Base-by-base conservation (phyloP, 2,113 vertebrate genomes). In the Amazona guildingii region DNA sequence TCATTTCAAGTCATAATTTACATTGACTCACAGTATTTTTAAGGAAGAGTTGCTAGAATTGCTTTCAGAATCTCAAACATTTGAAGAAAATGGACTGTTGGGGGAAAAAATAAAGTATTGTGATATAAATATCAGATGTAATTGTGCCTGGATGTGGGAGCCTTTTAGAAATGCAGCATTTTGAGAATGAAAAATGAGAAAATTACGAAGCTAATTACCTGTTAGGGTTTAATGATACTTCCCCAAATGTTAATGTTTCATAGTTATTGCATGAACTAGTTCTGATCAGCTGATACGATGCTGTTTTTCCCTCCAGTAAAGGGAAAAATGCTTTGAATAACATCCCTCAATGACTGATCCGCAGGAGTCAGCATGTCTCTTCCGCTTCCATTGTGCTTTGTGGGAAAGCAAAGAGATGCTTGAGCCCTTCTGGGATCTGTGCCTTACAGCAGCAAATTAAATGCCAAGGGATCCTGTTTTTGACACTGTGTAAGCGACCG, bases 251-350 rank as follows among this genome's bases (percentile, higher is more conserved):
- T 74, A 91, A 43, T 74, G 59, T 82, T 86, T 93, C 83, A 69
- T 69, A 49, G 37, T 66, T 84, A 33, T 35, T 66, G 43, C n/a
- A 29, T 49, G 37, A 93, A 41, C 86, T 79, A 66, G 74, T 64
- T 92, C 63, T 86, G 91, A 89, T 94, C 81, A 75, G 57, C 62
- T 69, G 92, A 89, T 95, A 57, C 51, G 77, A 69, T 87, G 74
- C 28, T 91, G 77, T 27, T 89, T 87, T 89, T 89, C 67, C 75
- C 15, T 87, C 18, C 49, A 43, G 54, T 96, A 82, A 94, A 89
- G 67, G 77, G 63, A 89, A 77, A 81, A 92, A 73, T 91, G 57
- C 43, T 86, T 80, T 81, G 79, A 92, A 23, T 86, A 88, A 86
- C 61, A 86, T 16, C 48, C 39, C 48, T 2, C 4, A 61, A 23